Evolutionary conservation across 1,140 invertebrate species (phyloP).

Genomic region (Megalopta genalis): DNA sequence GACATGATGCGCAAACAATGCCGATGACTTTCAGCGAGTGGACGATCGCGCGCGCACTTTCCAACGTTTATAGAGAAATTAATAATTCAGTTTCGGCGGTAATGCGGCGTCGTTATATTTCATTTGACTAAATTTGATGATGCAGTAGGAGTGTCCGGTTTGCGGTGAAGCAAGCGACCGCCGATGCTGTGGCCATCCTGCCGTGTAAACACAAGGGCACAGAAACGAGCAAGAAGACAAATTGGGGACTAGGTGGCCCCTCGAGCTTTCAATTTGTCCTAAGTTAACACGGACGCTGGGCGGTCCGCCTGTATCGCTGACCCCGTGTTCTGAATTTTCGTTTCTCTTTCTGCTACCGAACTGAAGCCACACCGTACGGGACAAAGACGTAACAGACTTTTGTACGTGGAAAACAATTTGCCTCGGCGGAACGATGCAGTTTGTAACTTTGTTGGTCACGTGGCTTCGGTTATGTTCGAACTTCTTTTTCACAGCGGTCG

Average conservation of each 20-base stretch:
- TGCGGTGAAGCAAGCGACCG: slow-evolving; percentile 6
- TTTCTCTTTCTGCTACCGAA: slow-evolving; percentile 25
- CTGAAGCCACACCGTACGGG: slow-evolving; percentile 11
- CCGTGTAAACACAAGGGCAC: slow-evolving; percentile 25
- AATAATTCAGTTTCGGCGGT: background rate
- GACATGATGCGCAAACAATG: too few species aligned
- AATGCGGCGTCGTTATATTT: background rate
- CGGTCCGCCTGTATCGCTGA: slow-evolving; percentile 15
- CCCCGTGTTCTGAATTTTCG: slow-evolving; percentile 29
- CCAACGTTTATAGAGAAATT: background rate
- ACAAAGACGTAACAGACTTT: background rate
- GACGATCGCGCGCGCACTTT: background rate
- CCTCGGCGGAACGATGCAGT: slow-evolving; percentile 5
- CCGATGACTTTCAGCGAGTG: background rate
- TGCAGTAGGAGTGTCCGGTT: background rate
- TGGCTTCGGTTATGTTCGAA: background rate
- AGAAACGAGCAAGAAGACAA: slow-evolving; percentile 47
- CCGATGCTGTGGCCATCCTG: slow-evolving; percentile 5
- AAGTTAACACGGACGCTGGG: slow-evolving; percentile 60
- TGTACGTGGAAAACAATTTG: background rate
- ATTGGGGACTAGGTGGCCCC: slow-evolving; percentile 47
- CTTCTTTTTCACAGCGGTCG: too few species aligned
- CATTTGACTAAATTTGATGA: background rate
- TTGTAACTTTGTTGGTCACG: slow-evolving; percentile 3
- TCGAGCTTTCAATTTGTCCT: slow-evolving; percentile 64